Base-by-base conservation (phyloP, 2,797 vertebrate genomes). In the Morelia viridis region DNA sequence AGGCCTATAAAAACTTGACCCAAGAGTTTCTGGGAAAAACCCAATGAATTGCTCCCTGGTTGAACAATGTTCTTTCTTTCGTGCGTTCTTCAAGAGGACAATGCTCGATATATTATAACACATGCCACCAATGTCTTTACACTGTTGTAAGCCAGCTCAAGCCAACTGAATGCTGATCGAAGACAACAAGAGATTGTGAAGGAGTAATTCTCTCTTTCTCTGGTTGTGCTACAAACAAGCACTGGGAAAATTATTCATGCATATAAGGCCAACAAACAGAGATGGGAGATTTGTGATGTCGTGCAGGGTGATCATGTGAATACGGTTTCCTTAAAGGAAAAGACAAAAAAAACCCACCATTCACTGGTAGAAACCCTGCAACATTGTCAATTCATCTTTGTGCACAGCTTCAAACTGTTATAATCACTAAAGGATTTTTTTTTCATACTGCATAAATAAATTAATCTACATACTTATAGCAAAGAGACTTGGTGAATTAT, bases 11-110 rank as follows among this genome's bases (percentile, higher is more conserved):
- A 99, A 99, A 98, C 98, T 98, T 99, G 99, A 99, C 98, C 99
- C 98, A 96, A 97, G 98, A 98, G 98, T 98, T 98, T 99, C 99
- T 99, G 99, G 99, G 99, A 99, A 99, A 99, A 99, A 98, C 96
- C 98, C 97, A 96, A 98, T 98, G 99, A 99, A 99, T 99, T 96
- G 98, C 98, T 97, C 97, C 98, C 98, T 98, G 97, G 98, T 98
- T 98, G 98, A 98, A 97, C 98, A 97, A 97, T 98, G 98, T 97
- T 98, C 98, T 98, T 98, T 98, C 97, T 98, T 98, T 97, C 98
- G 97, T 96, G 96, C 90, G 97, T 98, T 97, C 98, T 98, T 97
- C 98, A 97, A 95, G 93, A 96, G 97, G 97, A 99, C 98, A 99
- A 98, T 98, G 97, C 97, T 98, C 97, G 97, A 97, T 98, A 98